Evolutionary conservation across 2,113 vertebrate species (phyloP), one percentile per base, ranked within the genome.

Genomic region (Mastomys natalensis): DNA sequence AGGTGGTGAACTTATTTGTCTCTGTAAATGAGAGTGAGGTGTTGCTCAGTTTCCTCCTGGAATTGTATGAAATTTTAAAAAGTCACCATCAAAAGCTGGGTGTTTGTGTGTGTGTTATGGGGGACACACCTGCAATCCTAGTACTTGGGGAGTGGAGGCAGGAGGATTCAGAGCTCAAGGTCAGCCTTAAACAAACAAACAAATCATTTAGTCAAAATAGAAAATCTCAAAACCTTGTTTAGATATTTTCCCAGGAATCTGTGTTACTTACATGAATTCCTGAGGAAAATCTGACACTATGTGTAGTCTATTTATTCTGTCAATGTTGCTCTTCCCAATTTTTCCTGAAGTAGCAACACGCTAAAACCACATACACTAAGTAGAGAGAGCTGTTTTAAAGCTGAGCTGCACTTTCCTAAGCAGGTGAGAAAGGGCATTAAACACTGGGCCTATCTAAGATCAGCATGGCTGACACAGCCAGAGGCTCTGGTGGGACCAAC

Each of bases 321-420:
- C n/a, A 87, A 34, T 55, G 16, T 94, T 85, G 22, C 17, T 81
- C 40, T 96, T 51, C 66, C 43, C 2, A 66, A 34, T 34, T 48
- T 87, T 95, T 84, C 66, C n/a, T 77, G 55, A 88, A 95, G 93
- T 84, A 78, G 76, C 78, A 87, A 87, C 37, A 3, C 37, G 81
- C 31, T 45, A 92, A 90, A 62, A 84, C 11, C 58, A 86, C 45
- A 80, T 1, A 2, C 45, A 15, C 13, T 22, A 81, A 87, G 34
- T 77, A 4, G 21, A 87, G 7, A 68, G 58, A 53, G 5, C n/a
- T 87, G 55, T 81, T 81, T 82, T 58, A 4, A 5, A 43, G 34
- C 78, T 40, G 43, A 93, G 51, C 81, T 85, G 3, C n/a, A 48
- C 19, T 5, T 81, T 92, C 40, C 16, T 40, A 95, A 87, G 73